Conservation (phyloP, 2,113 vertebrate species). For the Rutilus rutilus region DNA sequence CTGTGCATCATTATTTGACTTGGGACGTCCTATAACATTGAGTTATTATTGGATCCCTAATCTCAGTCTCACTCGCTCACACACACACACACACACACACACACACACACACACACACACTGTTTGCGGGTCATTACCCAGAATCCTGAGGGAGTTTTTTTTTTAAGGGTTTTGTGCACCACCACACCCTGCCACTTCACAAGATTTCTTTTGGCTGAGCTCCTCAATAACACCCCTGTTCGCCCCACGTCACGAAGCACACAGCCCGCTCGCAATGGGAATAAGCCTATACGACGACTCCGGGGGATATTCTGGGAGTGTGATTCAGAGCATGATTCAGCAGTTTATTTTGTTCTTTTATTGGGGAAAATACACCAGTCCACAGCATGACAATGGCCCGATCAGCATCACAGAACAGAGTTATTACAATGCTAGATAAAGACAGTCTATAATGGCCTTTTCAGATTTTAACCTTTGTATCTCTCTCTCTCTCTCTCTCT, state of each 20-base stretch:
- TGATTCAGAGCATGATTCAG: conserved; percentile 22
- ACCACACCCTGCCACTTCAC: conserved; percentile 41
- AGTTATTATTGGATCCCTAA: not conserved
- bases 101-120: conserved; percentile 8
- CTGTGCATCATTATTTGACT: not conserved
- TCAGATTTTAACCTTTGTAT: not conserved
- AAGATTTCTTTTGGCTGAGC: conserved; percentile 18
- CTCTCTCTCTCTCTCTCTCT: too few species aligned
- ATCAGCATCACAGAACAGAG: not conserved
- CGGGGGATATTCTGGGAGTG: not conserved
- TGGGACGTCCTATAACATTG: not conserved
- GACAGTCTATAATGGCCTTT: not conserved
- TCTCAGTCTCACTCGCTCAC: conserved; percentile 3
- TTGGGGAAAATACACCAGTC: not conserved
- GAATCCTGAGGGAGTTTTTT: conserved; percentile 22
- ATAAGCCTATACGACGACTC: not conserved
- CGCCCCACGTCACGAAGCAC: not conserved
- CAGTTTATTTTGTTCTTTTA: not conserved
- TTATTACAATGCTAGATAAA: not conserved
- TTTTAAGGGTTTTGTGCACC: conserved; percentile 23
- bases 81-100: not conserved
- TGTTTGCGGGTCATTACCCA: conserved; percentile 26
- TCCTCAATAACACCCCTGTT: conserved; percentile 57
- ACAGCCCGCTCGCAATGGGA: not conserved
- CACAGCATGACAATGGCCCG: not conserved